Evolutionary conservation across 2,797 vertebrate genomes (phyloP).

Genomic region (Sphaeramia orbicularis): DNA sequence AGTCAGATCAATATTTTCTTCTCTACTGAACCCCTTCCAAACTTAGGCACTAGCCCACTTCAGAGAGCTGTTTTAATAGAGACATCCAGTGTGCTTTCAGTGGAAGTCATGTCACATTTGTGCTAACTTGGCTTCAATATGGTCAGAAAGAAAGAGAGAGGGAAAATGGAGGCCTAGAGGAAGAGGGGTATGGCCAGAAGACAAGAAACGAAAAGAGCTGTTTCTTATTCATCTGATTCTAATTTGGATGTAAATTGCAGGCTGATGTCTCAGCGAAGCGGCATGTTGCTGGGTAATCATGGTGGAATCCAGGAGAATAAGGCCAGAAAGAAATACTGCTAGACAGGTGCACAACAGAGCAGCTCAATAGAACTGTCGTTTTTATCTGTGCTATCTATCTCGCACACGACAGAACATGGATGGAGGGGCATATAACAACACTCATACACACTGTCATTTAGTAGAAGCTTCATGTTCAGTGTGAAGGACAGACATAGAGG

Average conservation of each 20-base stretch:
- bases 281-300: conserved; percentile 69
- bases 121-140: conserved; percentile 45
- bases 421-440: background rate
- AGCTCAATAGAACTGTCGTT: conserved; percentile 51
- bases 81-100: conserved; percentile 59
- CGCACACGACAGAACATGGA: conserved; percentile 34
- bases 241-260: conserved; percentile 73
- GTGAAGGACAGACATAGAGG: conserved; percentile 19
- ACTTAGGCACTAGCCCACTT: conserved; percentile 49
- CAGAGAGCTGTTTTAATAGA: conserved; percentile 59
- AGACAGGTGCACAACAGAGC: conserved; percentile 81
- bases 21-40: conserved; percentile 29
- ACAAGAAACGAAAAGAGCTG: conserved; percentile 38
- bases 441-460: conserved; percentile 29
- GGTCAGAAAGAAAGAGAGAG: conserved; percentile 20
- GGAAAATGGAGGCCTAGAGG: background rate
- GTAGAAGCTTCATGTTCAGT: conserved; percentile 36
- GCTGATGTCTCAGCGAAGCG: conserved; percentile 70
- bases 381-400: conserved; percentile 55
- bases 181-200: conserved; percentile 42
- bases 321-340: conserved; percentile 53
- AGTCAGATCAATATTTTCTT: conserved; percentile 39
- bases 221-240: conserved; percentile 77
- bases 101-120: conserved; percentile 58
- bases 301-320: conserved; percentile 61